Base-by-base conservation (phyloP, 2,113 vertebrate species). In the Onychostoma macrolepis region DNA sequence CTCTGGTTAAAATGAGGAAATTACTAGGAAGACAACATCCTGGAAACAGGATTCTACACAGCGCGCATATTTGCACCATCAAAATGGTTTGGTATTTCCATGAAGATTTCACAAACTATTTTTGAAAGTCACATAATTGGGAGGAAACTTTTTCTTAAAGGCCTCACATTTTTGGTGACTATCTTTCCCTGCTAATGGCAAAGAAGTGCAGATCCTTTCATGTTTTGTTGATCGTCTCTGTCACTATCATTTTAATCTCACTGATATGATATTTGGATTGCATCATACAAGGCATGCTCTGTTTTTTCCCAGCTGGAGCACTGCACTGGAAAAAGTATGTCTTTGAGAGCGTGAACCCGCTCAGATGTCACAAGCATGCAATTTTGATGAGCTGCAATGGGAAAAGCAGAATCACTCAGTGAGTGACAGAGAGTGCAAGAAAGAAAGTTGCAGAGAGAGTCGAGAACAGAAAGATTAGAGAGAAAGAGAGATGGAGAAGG, bases 1-100 rank as follows among this genome's bases (percentile, higher is more conserved):
- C 77, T 77, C 75, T 43, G 67, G 75, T 85, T 80, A 12, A 74
- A 87, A 89, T 87, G 86, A 85, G 88, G 88, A 87, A 89, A 89
- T 86, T 89, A 85, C 86, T 80, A 65, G 53, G 58, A 84, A 76
- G 82, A 56, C 82, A 75, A 80, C 38, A 87, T 87, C 88, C 82
- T 87, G 83, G 85, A 85, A 89, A 77, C 65, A 85, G 65, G 63
- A 87, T 89, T 87, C 83, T 86, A 85, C 77, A 71, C 56, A 65
- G 33, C 65, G 36, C 84, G 50, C 38, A 84, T 19, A 48, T 38
- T 86, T 78, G 48, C 65, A 72, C 28, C 38, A 67, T 48, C 33
- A 80, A 69, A 80, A 67, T 0, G 28, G 48, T 84, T 56, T 81
- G 58, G 24, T 61, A 43, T 79, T 87, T 89, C 78, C 56, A 45